Evolutionary conservation across 2,888 invertebrate species (phyloP), one percentile per base, ranked within the genome.

Genomic region (Noctuana brunneofusca): DNA sequence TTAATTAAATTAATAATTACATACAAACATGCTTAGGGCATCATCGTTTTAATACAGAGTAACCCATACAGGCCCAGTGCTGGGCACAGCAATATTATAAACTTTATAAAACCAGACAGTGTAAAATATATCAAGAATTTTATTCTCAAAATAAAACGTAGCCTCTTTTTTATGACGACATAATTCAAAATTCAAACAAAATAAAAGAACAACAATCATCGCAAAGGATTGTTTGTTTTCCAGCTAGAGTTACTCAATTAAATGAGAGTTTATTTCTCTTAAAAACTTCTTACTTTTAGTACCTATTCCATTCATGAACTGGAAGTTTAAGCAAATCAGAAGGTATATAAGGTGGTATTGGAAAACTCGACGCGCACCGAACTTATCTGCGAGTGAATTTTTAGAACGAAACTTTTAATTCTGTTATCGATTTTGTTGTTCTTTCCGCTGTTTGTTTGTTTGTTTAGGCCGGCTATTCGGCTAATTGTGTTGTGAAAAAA

Each of bases 181-280:
- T 22, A 46, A 3, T 46, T 46, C 46, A 46, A 46, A 22, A 12
- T 20, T 20, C 3, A 5, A 46, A 18, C 11, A 12, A 46, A 46
- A 46, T 43, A 46, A 41, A 41, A 46, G 46, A 46, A 46, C 46
- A 43, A 46, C 46, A 46, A 22, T 22, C 11, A 20, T 46, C 20
- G 5, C 12, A 46, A 46, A 46, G 46, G 2, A 20, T 46, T 46
- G 11, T 20, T 20, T 8, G 20, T 58, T 41, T 50, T 24, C 38
- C 22, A n/a, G 50, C 18, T 11, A 9, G 50, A 58, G 50, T 58
- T 32, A 46, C 57, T 57, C 38, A 27, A 58, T 58, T 58, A 58
- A 58, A 58, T 52, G 58, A 24, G 50, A 52, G 41, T 58, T 52
- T 58, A 50, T 58, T 58, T 38, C 58, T 50, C 18, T 49, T 49